A percentile compares a stretch with the other conserved stretches of the same genome.
These are phyloP conservation scores for Microcebus lehilahytsara DNA, from an alignment of 2,113 vertebrate genomes.

Conservation along the genomic window DNA sequence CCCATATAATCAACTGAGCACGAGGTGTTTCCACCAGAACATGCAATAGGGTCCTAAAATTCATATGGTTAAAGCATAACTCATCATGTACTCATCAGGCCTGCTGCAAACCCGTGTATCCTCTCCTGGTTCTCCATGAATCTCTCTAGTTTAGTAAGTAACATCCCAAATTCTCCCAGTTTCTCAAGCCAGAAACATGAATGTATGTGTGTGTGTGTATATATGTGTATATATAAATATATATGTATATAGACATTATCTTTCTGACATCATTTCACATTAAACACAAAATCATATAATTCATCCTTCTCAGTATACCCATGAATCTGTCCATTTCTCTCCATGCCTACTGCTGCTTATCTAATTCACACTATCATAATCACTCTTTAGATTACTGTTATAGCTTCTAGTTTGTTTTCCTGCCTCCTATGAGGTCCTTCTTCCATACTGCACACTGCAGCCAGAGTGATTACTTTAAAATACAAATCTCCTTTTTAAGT, in stretches of 20 bases:
- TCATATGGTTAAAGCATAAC: not conserved
- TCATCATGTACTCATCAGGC: not conserved
- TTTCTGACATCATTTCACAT: not conserved
- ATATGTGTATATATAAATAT: too few relatives aligned
- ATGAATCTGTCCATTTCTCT: not conserved
- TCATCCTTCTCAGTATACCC: not conserved
- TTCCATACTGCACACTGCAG: not conserved
- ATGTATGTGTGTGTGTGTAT: not conserved
- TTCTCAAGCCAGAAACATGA: not conserved
- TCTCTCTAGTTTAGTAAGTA: not conserved
- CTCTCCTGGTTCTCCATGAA: not conserved
- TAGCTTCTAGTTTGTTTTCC: not conserved
- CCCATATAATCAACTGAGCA: not conserved
- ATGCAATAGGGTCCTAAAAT: not conserved
- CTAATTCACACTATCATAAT: not conserved
- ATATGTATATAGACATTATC: not conserved
- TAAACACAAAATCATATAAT: not conserved
- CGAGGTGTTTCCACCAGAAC: not conserved
- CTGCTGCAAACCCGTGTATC: not conserved
- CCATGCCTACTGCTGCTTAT: not conserved
- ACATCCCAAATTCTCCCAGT: not conserved
- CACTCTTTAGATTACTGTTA: not conserved
- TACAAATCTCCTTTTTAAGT: not conserved
- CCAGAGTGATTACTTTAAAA: not conserved
- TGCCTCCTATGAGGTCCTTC: not conserved